Evolutionary conservation across 2,797 vertebrate genomes (phyloP).

Genomic region (Phrynocephalus forsythii): DNA sequence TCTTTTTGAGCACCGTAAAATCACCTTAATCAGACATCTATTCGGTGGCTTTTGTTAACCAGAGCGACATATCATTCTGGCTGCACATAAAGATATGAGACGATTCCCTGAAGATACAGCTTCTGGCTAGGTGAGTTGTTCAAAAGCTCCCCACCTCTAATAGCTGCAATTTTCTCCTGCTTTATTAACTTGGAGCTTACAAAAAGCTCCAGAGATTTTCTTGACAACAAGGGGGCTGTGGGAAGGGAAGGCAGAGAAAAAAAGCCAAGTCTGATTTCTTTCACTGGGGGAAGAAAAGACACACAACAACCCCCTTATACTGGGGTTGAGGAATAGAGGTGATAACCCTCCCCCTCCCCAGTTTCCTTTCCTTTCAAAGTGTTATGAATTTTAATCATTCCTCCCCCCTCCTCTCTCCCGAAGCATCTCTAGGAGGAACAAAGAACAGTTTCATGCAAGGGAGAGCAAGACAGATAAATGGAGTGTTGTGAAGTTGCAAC

Average conservation of each 20-base stretch:
- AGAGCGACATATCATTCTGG: neutral
- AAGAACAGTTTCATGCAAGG: no score
- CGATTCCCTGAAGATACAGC: neutral
- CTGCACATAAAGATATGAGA: neutral
- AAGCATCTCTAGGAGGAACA: neutral
- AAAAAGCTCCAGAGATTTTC: neutral
- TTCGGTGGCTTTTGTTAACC: neutral
- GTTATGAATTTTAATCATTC: neutral
- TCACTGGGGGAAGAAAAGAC: neutral
- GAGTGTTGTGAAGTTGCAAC: neutral
- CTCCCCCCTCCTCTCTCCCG: no score
- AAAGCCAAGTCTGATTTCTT: neutral
- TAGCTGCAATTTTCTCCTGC: constrained; percentile 37
- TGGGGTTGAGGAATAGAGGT: neutral
- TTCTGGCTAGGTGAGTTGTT: constrained; percentile 20
- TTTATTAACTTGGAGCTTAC: constrained; percentile 17
- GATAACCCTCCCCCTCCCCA: neutral
- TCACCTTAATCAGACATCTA: neutral
- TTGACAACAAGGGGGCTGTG: neutral
- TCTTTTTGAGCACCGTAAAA: neutral
- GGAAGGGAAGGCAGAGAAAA: neutral
- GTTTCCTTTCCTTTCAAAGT: neutral
- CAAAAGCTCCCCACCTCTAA: neutral
- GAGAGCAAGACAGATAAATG: neutral
- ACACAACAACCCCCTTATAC: neutral